Percentiles rank a stretch among this genome's conserved stretches.
These are phyloP conservation scores for Tachina fera DNA, from an alignment of 2,888 invertebrate species.

Conservation along the genomic window DNA sequence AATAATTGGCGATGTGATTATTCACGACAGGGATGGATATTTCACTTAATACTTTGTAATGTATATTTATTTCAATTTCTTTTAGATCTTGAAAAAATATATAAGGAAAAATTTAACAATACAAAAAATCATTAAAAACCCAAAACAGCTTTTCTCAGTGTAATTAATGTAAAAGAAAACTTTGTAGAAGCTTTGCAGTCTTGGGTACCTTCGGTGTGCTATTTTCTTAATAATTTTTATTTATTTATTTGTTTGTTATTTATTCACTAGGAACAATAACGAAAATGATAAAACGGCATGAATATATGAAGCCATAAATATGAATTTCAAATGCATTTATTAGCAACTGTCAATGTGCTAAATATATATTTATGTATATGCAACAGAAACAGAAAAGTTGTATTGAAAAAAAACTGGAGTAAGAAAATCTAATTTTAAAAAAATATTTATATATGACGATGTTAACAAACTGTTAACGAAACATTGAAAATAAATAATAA, in stretches of 20 bases:
- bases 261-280: conserved; percentile 22
- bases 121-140: too few species aligned
- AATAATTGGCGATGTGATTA: too few species aligned
- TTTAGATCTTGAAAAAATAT: too few species aligned
- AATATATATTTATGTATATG: conserved; percentile 16
- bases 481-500: too few species aligned
- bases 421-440: conserved; percentile 5
- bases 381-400: not conserved
- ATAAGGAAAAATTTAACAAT: too few species aligned
- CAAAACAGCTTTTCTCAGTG: conserved; percentile 31
- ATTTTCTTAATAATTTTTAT: not conserved
- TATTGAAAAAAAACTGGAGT: not conserved
- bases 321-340: conserved; percentile 71
- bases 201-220: conserved; percentile 7
- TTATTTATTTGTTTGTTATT: not conserved
- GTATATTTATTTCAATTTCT: too few species aligned
- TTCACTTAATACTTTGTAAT: too few species aligned
- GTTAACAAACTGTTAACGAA: too few species aligned
- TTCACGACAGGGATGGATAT: too few species aligned
- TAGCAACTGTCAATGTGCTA: conserved; percentile 69
- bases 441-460: not conserved
- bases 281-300: conserved; percentile 52
- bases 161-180: conserved; percentile 9
- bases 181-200: conserved; percentile 28
- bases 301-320: conserved; percentile 72